phyloP scores from a whole-genome alignment of 2,888 invertebrate genomes.

The Tuta absoluta region DNA sequence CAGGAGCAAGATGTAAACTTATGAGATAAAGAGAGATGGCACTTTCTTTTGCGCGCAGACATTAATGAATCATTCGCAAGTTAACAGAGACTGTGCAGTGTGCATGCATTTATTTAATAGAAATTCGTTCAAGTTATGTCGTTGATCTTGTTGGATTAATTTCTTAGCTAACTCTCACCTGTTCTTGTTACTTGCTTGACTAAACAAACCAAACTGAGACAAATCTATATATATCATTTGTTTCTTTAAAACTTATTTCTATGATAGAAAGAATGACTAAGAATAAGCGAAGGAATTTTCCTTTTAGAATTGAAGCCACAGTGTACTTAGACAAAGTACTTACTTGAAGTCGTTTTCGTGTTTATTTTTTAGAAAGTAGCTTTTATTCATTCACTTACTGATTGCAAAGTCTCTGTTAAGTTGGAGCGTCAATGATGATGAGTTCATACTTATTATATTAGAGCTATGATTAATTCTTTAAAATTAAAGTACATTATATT shows the following conservation, averaged over 20 bases:
- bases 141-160: too few relatives aligned
- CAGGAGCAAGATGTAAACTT: too few relatives aligned
- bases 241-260: too few relatives aligned
- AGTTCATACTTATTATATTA: slow-evolving; percentile 4
- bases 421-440: neutral
- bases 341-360: neutral
- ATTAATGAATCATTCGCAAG: neutral
- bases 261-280: too few relatives aligned
- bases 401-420: slow-evolving; percentile 6
- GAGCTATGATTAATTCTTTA: neutral
- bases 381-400: neutral
- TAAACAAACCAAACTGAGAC: too few relatives aligned
- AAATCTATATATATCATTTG: too few relatives aligned
- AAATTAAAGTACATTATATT: slow-evolving; percentile 1
- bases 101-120: too few relatives aligned
- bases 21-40: slow-evolving; percentile 1
- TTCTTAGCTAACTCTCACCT: too few relatives aligned
- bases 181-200: too few relatives aligned
- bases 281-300: too few relatives aligned
- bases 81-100: neutral
- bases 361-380: too few relatives aligned
- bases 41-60: neutral
- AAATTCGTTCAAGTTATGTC: too few relatives aligned
- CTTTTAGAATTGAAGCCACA: neutral
- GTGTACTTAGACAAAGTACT: neutral